Conservation (phyloP, 2,888 invertebrate genomes). For the Phyllotreta cruciferae region DNA sequence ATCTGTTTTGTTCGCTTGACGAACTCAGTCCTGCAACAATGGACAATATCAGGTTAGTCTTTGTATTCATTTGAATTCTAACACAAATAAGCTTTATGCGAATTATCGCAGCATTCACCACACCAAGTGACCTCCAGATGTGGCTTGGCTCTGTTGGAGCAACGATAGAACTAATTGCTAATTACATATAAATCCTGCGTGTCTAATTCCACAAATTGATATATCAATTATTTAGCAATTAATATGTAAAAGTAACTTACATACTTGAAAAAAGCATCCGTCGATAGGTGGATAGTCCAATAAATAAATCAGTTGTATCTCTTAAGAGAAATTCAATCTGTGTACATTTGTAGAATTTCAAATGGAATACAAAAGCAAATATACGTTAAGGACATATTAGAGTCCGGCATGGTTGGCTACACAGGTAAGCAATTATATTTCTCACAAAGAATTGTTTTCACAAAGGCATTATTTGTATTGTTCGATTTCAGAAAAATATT, state of each 20-base stretch:
- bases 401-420: slow-evolving; percentile 8
- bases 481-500: slow-evolving; percentile 34
- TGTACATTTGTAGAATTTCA: slow-evolving; percentile 1
- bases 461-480: slow-evolving; percentile 27
- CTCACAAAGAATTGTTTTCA: slow-evolving; percentile 25
- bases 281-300: no score
- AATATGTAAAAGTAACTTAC: no score
- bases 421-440: slow-evolving; percentile 28
- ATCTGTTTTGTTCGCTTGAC: not conserved
- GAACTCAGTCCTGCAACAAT: slow-evolving; percentile 3
- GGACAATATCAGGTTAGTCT: slow-evolving; percentile 11
- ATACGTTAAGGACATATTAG: slow-evolving; percentile 2
- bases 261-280: no score
- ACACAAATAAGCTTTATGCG: slow-evolving; percentile 21
- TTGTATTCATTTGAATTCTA: slow-evolving; percentile 20
- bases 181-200: no score
- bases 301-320: no score
- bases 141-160: no score
- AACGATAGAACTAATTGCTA: no score
- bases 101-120: slow-evolving; percentile 21
- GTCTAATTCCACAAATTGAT: no score
- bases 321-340: not conserved
- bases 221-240: no score
- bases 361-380: not conserved
- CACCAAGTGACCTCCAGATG: slow-evolving; percentile 14